Conservation (phyloP, 2,888 invertebrate species). For the Tetragnatha montana region DNA sequence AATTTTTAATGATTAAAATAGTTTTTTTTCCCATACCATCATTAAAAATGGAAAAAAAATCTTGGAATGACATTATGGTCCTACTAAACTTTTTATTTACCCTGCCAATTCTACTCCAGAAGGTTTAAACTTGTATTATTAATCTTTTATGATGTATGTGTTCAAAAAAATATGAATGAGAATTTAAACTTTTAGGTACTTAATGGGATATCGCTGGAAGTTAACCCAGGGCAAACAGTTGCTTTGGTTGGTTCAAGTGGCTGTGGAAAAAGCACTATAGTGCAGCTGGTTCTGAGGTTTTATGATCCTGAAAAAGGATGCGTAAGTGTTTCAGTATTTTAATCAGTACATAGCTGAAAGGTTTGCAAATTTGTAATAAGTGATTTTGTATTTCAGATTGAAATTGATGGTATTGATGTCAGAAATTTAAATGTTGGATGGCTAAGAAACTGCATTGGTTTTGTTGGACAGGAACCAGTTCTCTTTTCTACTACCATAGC, state of each 20-base stretch:
- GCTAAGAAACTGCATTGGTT: slow-evolving; percentile 76
- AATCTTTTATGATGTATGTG: not conserved
- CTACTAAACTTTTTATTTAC: too few species aligned
- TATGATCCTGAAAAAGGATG: slow-evolving; percentile 81
- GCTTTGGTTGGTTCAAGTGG: slow-evolving; percentile 76
- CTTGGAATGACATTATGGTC: too few species aligned
- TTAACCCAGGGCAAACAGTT: slow-evolving; percentile 72
- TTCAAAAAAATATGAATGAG: not conserved
- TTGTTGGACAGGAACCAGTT: slow-evolving; percentile 80
- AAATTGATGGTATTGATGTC: slow-evolving; percentile 78
- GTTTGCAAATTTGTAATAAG: not conserved
- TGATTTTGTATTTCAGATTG: slow-evolving; percentile 22
- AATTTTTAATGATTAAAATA: too few species aligned
- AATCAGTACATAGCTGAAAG: not conserved
- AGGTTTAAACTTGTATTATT: not conserved
- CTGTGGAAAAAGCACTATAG: slow-evolving; percentile 76
- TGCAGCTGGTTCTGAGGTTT: slow-evolving; percentile 80
- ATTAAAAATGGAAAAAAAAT: too few species aligned
- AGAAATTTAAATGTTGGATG: slow-evolving; percentile 77
- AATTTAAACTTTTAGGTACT: slow-evolving; percentile 43
- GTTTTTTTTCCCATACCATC: too few species aligned
- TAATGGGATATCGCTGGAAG: slow-evolving; percentile 57
- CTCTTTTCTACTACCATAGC: slow-evolving; percentile 80
- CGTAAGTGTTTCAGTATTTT: slow-evolving; percentile 24
- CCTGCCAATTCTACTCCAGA: too few species aligned